phyloP scores from a whole-genome alignment of 2,797 vertebrate species.

The Champsocephalus gunnari region DNA sequence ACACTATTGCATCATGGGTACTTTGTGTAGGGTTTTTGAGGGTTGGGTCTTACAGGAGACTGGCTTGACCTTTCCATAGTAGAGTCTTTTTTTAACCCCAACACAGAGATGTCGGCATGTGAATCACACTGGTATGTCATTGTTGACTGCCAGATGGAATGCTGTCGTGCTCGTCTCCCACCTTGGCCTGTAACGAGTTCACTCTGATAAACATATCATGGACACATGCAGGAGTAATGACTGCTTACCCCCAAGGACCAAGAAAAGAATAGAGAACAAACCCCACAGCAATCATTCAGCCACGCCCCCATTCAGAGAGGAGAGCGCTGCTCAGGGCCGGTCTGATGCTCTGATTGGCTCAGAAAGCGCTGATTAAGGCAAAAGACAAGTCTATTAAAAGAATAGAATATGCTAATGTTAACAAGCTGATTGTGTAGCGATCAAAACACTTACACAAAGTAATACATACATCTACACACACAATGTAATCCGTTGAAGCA shows the following conservation, averaged over 20 bases:
- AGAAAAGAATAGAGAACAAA: conserved; percentile 23
- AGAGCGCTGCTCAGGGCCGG: conserved; percentile 22
- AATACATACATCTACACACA: not conserved
- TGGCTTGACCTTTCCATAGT: rapidly evolving
- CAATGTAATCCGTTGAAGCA: not conserved
- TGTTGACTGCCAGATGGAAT: not conserved
- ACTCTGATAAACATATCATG: not conserved
- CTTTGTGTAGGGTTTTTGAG: conserved; percentile 1
- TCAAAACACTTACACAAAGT: not conserved
- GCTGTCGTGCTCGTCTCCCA: not conserved
- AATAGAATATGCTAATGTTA: conserved; percentile 2
- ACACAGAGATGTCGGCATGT: not conserved
- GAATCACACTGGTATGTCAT: not conserved
- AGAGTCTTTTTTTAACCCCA: conserved; percentile 3
- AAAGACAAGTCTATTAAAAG: not conserved
- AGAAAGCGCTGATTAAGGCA: not conserved
- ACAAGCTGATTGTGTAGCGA: not conserved
- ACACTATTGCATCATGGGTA: not conserved
- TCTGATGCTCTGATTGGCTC: conserved; percentile 19
- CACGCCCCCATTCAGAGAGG: conserved; percentile 35
- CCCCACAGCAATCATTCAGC: conserved; percentile 19
- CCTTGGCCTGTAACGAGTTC: not conserved
- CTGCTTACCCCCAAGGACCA: not conserved
- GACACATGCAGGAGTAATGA: not conserved
- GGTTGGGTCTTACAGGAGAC: not conserved